Base-by-base conservation (phyloP, 2,888 invertebrate genomes). In the Euzophera pinguis region DNA sequence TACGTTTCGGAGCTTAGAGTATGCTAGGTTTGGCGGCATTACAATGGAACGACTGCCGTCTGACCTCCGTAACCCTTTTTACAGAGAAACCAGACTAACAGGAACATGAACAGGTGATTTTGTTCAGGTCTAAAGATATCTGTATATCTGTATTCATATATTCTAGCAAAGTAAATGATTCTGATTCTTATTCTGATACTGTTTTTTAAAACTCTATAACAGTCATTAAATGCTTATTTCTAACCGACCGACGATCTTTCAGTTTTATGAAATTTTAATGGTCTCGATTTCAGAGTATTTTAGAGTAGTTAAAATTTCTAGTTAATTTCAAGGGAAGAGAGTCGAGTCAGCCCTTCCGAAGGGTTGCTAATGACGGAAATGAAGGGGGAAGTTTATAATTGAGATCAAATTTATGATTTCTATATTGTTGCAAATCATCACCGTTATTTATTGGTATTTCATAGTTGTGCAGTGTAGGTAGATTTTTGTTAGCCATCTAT, bases 311-410 rank as follows among this genome's bases (percentile, higher is more conserved):
- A 29, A 29, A 43, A 43, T 38, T 29, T 43, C 43, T 43, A 43
- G 43, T 43, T 43, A 43, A 43, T 43, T 29, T 55, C 53, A 53
- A 57, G 58, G 58, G 52, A 55, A 59, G 9, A 37, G 37, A 12
- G 52, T 50, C 47, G 53, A 53, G 48, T 53, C 63, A 62, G 58
- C 51, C 54, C 42, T 50, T 59, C 53, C 54, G 62, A 61, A 65
- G 68, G 71, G 73, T 69, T 71, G 65, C 55, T 67, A 64, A 69
- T 65, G 63, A 58, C 59, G 53, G 58, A 64, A 65, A 60, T 70
- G 64, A 13, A 50, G 49, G 49, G 49, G 39, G 49, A 32, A 50
- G 13, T 50, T 39, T 29, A 38, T 37, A 50, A 50, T 50, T 39
- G 29, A 50, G 32, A 50, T 32, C 27, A 29, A 39, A 50, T 50